Evolutionary conservation across 2,113 vertebrate genomes (phyloP).

Genomic region (Pseudorectes ferrugineus): DNA sequence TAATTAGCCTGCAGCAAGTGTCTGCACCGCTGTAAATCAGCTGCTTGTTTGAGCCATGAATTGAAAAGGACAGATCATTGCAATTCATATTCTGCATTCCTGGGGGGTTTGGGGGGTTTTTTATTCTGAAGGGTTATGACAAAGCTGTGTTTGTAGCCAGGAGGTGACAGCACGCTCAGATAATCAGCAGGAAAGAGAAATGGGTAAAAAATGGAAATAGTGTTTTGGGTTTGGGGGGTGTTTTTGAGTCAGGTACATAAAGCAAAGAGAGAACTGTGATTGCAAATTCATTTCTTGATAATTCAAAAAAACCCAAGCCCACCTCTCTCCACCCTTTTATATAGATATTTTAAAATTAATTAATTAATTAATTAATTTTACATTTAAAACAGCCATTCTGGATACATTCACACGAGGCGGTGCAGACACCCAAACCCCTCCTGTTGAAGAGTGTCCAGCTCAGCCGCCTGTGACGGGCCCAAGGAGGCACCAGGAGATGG

Average conservation of each 20-base stretch:
- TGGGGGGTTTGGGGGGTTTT: neutral
- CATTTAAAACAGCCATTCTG: neutral
- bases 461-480: neutral
- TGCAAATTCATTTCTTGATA: neutral
- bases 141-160: constrained; percentile 11
- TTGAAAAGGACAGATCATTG: constrained; percentile 32
- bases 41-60: constrained; percentile 50
- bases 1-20: constrained; percentile 56
- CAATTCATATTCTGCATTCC: constrained; percentile 11
- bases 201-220: neutral
- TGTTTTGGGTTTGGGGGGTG: neutral
- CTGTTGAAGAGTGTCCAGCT: rapidly evolving
- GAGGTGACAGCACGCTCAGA: neutral
- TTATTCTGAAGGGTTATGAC: constrained; percentile 3
- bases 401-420: neutral
- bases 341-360: neutral
- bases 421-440: neutral
- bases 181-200: neutral
- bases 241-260: neutral
- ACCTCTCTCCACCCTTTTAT: neutral
- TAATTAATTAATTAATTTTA: neutral
- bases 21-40: constrained; percentile 45
- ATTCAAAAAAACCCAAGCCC: neutral
- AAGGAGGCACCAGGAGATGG: neutral
- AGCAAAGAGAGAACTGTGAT: neutral